Percentiles rank a stretch among this genome's conserved stretches.
Conservation (phyloP, 2,113 vertebrate genomes). For the Glaucomys volans region DNA sequence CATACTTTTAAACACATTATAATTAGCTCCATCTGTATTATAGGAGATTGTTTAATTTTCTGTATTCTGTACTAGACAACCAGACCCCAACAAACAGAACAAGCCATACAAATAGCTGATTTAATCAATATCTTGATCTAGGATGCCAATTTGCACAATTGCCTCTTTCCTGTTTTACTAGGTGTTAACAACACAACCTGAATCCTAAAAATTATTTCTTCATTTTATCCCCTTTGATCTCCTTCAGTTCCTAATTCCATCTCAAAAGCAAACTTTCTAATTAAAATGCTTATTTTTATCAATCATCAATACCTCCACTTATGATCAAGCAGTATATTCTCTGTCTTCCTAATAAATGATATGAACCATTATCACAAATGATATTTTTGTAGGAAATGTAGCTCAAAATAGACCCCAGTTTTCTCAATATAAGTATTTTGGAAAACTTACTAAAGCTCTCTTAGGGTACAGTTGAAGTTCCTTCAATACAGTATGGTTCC, state of each 20-base stretch:
- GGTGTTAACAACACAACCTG: neutral
- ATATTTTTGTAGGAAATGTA: neutral
- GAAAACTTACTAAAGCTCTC: neutral
- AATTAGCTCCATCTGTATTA: neutral
- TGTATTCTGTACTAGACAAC: neutral
- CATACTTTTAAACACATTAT: neutral
- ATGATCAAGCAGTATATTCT: neutral
- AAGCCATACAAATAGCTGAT: neutral
- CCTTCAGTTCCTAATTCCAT: neutral
- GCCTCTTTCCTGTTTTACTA: neutral
- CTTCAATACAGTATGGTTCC: neutral
- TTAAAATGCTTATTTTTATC: constrained; percentile 28
- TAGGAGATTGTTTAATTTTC: neutral
- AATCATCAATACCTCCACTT: neutral
- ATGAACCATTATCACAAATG: constrained; percentile 26
- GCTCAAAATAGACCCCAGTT: neutral
- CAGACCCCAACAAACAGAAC: neutral
- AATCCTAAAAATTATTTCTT: constrained; percentile 22
- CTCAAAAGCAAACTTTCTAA: constrained; percentile 34
- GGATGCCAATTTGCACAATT: neutral
- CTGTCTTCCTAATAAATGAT: constrained; percentile 42
- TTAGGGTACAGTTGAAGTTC: neutral
- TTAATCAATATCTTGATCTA: constrained; percentile 33
- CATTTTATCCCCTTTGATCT: constrained; percentile 26
- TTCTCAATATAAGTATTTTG: neutral